Conservation (phyloP, 2,888 invertebrate species). For the Eumerus sabulonum region DNA sequence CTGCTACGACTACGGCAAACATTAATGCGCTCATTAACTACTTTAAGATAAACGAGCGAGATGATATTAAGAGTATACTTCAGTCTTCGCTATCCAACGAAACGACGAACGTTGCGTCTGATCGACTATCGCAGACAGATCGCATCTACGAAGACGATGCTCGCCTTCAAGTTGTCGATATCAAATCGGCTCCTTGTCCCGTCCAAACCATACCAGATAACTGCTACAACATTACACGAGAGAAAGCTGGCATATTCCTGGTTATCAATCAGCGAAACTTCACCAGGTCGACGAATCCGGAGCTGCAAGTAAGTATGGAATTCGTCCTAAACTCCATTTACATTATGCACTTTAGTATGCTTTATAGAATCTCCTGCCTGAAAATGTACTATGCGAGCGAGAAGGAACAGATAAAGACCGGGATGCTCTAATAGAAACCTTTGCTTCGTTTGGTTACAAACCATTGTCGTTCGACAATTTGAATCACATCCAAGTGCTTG, state of each 20-base stretch:
- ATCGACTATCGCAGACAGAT: too few relatives aligned
- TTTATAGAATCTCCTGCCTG: conserved; percentile 71
- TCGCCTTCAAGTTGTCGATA: too few relatives aligned
- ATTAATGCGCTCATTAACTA: conserved; percentile 73
- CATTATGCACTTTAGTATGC: conserved; percentile 1
- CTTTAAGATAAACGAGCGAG: conserved; percentile 74
- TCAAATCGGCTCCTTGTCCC: too few relatives aligned
- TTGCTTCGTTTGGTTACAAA: conserved; percentile 74
- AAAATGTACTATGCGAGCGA: conserved; percentile 68
- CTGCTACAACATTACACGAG: conserved; percentile 70
- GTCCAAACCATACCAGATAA: conserved; percentile 28
- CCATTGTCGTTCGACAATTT: conserved; percentile 72
- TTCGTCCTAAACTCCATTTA: neutral
- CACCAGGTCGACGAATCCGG: conserved; percentile 70
- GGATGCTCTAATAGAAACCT: conserved; percentile 70
- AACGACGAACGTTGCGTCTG: too few relatives aligned
- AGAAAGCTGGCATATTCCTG: conserved; percentile 74
- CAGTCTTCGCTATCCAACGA: conserved; percentile 67
- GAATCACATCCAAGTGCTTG: conserved; percentile 72
- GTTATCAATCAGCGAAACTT: conserved; percentile 77
- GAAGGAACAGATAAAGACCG: conserved; percentile 75
- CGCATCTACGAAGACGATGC: too few relatives aligned
- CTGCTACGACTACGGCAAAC: conserved; percentile 72
- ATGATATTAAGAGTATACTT: conserved; percentile 71
- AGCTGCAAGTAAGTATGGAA: conserved; percentile 70